Evolutionary conservation across 2,888 invertebrate genomes (phyloP), one percentile per base, ranked within the genome.

Genomic region (Euzetes globulus): DNA sequence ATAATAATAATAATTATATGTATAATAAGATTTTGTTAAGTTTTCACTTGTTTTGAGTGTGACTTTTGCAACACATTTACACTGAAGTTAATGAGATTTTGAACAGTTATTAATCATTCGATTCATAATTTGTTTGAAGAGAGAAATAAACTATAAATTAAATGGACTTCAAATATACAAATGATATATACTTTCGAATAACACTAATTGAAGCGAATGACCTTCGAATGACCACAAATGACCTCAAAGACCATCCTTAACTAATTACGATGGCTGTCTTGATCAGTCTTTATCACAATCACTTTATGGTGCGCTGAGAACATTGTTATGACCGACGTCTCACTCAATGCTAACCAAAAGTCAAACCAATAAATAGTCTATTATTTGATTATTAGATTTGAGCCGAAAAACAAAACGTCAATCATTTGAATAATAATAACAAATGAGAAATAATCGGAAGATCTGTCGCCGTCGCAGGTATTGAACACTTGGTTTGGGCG

Each of bases 261-360:
- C 55, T 55, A 55, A 33, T 33, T 63, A 33, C 63, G 63, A 63
- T 63, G 63, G 60, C 60, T 60, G 60, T 60, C 33, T 33, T 33
- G 60, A 60, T 60, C 60, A 60, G 60, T 60, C 60, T 63, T 29
- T 63, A 63, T 63, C 63, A 63, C 63, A 63, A 63, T 63, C 63
- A 63, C 63, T 63, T 63, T 63, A 63, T 63, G 63, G 63, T 63
- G 63, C 63, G 63, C 63, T 63, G 33, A 63, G 63, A 63, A 13
- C 17, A 37, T 63, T 37, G 52, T 17, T 55, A 63, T 63, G 63
- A 63, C 19, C 63, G 63, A 33, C 63, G 27, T 60, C 60, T 60
- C 63, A 55, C 19, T 55, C 55, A 22, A 25, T 55, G 55, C 55
- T 11, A 22, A 25, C 55, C 17, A 55, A 22, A 22, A 47, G 52